A percentile compares a stretch with the other conserved stretches of the same genome.
Conservation (phyloP, 2,113 vertebrate species). For the Jaculus jaculus region DNA sequence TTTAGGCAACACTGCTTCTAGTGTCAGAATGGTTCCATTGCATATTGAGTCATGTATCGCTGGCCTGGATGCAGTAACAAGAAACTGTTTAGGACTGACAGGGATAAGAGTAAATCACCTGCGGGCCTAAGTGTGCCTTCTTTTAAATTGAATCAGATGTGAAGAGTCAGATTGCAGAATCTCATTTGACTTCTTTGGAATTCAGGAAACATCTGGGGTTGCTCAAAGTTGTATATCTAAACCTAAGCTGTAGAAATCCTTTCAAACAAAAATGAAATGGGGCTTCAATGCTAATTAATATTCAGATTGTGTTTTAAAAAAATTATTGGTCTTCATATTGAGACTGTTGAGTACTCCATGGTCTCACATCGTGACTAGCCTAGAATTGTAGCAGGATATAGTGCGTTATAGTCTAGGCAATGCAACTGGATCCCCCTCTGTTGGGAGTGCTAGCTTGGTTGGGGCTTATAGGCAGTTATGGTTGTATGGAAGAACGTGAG, state of each 20-base stretch:
- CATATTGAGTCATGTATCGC: not conserved
- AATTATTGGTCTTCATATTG: not conserved
- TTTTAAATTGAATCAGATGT: conserved; percentile 4
- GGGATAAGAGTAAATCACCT: not conserved
- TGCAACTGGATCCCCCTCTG: not conserved
- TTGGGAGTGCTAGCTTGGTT: not conserved
- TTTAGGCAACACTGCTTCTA: not conserved
- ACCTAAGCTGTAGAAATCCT: not conserved
- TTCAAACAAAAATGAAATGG: not conserved
- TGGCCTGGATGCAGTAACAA: not conserved
- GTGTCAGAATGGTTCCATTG: not conserved
- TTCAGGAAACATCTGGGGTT: not conserved
- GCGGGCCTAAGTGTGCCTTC: not conserved
- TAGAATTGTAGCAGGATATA: not conserved
- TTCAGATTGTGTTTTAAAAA: not conserved
- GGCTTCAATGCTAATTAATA: not conserved
- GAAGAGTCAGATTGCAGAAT: not conserved
- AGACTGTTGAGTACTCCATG: not conserved
- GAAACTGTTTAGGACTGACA: not conserved
- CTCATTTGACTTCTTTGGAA: not conserved
- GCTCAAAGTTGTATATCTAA: not conserved
- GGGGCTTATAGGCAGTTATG: not conserved
- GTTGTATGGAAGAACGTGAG: not conserved
- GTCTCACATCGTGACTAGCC: not conserved
- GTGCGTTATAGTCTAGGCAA: not conserved